Percentiles rank a stretch among this genome's conserved stretches.
Conservation (phyloP, 1,140 invertebrate species). For the Pristionchus pacificus region DNA sequence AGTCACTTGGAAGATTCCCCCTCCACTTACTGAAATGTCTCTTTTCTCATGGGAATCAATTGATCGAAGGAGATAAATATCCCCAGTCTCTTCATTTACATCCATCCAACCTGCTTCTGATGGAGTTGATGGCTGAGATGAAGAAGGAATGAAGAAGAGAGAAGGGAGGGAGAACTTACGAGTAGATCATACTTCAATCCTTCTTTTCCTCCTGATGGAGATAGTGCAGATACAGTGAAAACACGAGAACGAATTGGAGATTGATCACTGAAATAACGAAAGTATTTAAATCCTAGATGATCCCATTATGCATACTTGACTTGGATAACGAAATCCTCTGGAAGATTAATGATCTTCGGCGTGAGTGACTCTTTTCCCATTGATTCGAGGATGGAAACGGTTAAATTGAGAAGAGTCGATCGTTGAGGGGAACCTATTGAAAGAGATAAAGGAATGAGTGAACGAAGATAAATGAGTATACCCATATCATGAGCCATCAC, state of each 20-base stretch:
- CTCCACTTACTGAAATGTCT: slow-evolving; percentile 11
- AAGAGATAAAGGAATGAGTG: not conserved
- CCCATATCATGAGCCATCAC: slow-evolving; percentile 16
- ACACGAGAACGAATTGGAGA: too few species aligned
- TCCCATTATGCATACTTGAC: not conserved
- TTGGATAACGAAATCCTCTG: not conserved
- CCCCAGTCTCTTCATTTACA: slow-evolving; percentile 7
- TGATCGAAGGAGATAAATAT: not conserved
- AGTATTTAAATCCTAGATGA: too few species aligned
- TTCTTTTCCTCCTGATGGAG: not conserved
- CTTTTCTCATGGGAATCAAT: slow-evolving; percentile 4
- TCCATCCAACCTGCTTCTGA: slow-evolving; percentile 2
- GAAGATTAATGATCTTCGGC: not conserved
- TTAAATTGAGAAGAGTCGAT: not conserved
- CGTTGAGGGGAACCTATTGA: slow-evolving; percentile 6
- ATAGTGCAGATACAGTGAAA: slow-evolving; percentile 12
- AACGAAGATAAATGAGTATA: not conserved
- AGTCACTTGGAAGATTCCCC: not conserved
- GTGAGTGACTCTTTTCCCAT: not conserved
- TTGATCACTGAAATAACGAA: too few species aligned
- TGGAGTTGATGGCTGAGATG: slow-evolving; percentile 4
- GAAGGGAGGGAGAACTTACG: not conserved
- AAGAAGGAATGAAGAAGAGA: not conserved
- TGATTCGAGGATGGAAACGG: slow-evolving; percentile 13
- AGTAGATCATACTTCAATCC: not conserved